Base-by-base conservation (phyloP, 2,888 invertebrate species). In the Tromatobia lineatoria region DNA sequence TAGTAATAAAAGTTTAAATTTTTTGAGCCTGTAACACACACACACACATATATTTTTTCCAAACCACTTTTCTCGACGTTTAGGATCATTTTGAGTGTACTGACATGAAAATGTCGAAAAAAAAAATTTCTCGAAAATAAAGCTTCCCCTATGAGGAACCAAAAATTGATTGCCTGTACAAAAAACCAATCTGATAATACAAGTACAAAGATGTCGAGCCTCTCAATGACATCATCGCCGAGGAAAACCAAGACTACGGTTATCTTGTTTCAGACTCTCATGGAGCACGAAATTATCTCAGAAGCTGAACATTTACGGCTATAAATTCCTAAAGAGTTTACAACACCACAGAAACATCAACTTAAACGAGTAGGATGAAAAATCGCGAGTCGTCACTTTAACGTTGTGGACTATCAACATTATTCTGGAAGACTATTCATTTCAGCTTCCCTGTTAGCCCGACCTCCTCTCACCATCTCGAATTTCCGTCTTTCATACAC, bases 401-500 rank as follows among this genome's bases (percentile, higher is more conserved):
- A 54, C 54, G 67, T 38, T 34, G 74, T 75, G 29, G 59, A 69
- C 69, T 54, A 79, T 82, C 74, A 74, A 69, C 82, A 70, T 74
- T 45, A 71, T 64, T 47, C 70, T 52, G 42, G 15, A 45, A 64
- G 64, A 54, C 66, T 75, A 75, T 82, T 77, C 77, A 82, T 78
- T 69, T 15, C 25, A 50, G 59, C 45, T 78, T 61, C 20, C 29
- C 69, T 59, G 29, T 10, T 7, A 45, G 54, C 50, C 29, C 54
- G 54, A 50, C 71, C 66, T 54, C 69, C 52, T 15, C 50, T 25
- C 23, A 38, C 34, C 50, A 70, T 59, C 70, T 83, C 52, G 76
- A 42, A 59, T 83, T 83, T 83, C 71, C 79, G 66, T 64, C 75
- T 76, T 71, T 80, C 71, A 61, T 64, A 23, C 57, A 42, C 45